phyloP scores from a whole-genome alignment of 2,113 vertebrate species.

The zebrafish (Danio rerio) region GRCz12tu NC_133185.1:21941501-21942000 shows the following conservation, averaged over 20 bases:
- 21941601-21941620: no score
- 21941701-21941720: no score
- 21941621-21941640: no score
- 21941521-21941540: no score
- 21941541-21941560: no score
- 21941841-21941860: not conserved
- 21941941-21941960: slow-evolving; percentile 21
- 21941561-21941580: no score
- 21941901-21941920: slow-evolving; percentile 5
- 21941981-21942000: not conserved
- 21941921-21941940: slow-evolving; percentile 10
- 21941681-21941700: no score
- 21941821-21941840: not conserved
- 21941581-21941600: no score
- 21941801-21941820: not conserved
- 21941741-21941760: not conserved
- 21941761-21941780: not conserved
- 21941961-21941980: slow-evolving; percentile 45
- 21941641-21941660: no score
- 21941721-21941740: no score
- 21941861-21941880: not conserved
- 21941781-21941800: not conserved
- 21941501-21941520: no score
- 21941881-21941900: slow-evolving; percentile 7
- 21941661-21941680: no score